Base-by-base conservation (phyloP, 2,888 invertebrate genomes). In the Phortica okadai region DNA sequence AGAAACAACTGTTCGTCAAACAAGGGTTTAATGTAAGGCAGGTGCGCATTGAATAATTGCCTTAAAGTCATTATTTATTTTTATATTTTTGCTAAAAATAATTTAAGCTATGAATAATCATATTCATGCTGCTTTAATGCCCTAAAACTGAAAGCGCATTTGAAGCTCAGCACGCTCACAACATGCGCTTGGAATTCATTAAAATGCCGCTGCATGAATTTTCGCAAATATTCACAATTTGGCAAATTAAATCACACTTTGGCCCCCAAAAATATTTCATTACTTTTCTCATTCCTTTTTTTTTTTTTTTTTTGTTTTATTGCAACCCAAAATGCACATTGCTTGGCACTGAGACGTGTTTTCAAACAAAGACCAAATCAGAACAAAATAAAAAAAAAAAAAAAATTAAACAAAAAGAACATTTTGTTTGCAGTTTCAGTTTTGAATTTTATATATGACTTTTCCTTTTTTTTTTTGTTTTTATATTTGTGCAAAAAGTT, bases 391-490 rank as follows among this genome's bases (percentile, higher is more conserved):
- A 14, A 33, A 64, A 64, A 33, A 64, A 6, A 16, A 7, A 5
- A 10, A 25, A 33, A 33, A 62, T 25, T 62, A 21, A 21, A 62
- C 64, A 54, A 14, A 79, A 81, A 86, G 7, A 64, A 11, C 78
- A 82, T 83, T 80, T 82, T 83, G 82, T 80, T 84, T 85, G 84
- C 78, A 78, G 79, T 77, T 81, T 74, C 83, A 85, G 84, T 84
- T 79, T 74, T 75, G 75, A 33, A 5, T 33, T 33, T 33, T 33
- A 33, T 33, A 33, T 33, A 33, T 33, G 33, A 33, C 2, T 33
- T 33, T 58, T 79, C 76, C 74, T 76, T 76, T 67, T 42, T 67
- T 78, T 77, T 77, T 77, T 80, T 72, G 25, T 75, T 59, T 74
- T 59, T 73, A 70, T 76, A 76, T 62, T 70, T 73, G 74, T 16